Percentiles rank a stretch among this genome's conserved stretches.
Evolutionary conservation across 2,113 vertebrate genomes (phyloP).

Genomic region (Hyperopisus bebe): DNA sequence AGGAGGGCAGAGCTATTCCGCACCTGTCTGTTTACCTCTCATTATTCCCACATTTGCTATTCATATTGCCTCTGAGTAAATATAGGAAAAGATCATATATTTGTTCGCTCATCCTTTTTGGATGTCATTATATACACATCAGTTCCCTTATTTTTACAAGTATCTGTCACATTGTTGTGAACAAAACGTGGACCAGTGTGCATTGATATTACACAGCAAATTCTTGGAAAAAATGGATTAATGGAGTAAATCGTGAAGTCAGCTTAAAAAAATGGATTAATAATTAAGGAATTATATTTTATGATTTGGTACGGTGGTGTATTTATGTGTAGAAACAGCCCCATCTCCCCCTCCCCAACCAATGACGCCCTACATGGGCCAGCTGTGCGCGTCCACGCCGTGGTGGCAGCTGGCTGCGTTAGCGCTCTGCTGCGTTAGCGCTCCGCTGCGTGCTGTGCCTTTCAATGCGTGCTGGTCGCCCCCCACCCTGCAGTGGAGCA

Average conservation of each 20-base stretch:
- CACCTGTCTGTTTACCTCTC: not conserved
- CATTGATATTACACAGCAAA: not conserved
- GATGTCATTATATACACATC: not conserved
- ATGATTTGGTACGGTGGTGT: not conserved
- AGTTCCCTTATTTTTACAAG: not conserved
- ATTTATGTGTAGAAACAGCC: not conserved
- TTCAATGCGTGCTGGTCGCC: not conserved
- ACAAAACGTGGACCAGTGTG: not conserved
- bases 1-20: not conserved
- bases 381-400: too few relatives aligned
- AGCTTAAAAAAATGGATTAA: not conserved
- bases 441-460: not conserved
- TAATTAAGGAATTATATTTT: not conserved
- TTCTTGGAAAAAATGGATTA: not conserved
- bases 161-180: not conserved
- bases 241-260: too few relatives aligned
- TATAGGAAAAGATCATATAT: not conserved
- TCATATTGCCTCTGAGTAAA: not conserved
- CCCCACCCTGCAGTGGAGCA: too few relatives aligned
- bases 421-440: not conserved
- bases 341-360: not conserved
- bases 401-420: too few relatives aligned
- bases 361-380: too few relatives aligned
- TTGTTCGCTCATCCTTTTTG: not conserved
- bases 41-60: not conserved